These are phyloP conservation scores for Drosophila nigromelanica DNA, from an alignment of 1,140 invertebrate genomes.

Conservation along the genomic window DNA sequence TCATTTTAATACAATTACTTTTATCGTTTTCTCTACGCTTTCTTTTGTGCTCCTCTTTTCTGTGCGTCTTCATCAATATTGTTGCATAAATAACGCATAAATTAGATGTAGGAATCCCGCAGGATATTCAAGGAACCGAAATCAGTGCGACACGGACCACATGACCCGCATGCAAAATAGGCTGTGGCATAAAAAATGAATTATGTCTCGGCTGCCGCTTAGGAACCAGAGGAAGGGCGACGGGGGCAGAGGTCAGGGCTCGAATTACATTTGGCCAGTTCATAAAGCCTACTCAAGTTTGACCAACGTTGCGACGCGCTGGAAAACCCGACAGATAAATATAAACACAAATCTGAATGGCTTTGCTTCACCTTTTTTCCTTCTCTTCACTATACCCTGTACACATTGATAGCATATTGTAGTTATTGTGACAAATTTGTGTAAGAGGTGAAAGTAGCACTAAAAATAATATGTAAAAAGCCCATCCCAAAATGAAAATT, in stretches of 20 bases:
- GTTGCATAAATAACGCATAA: constrained; percentile 77
- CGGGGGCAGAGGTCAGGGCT: constrained; percentile 29
- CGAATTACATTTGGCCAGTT: constrained; percentile 67
- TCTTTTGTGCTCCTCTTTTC: neutral
- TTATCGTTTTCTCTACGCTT: constrained; percentile 42
- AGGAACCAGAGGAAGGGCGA: neutral
- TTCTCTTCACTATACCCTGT: neutral
- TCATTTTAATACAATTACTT: constrained; percentile 77
- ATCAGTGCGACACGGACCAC: constrained; percentile 62
- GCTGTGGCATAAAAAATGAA: constrained; percentile 71
- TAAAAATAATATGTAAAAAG: too few species aligned
- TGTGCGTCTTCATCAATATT: constrained; percentile 55
- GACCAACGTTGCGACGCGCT: constrained; percentile 57
- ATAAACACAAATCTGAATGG: constrained; percentile 43
- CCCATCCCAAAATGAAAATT: too few species aligned
- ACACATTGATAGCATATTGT: neutral
- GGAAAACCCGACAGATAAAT: constrained; percentile 29
- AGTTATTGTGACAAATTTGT: too few species aligned
- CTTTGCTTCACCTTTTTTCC: constrained; percentile 53
- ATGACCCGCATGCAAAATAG: constrained; percentile 67
- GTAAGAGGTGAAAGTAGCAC: too few species aligned
- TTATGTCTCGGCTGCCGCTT: constrained; percentile 42
- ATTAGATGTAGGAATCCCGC: constrained; percentile 52
- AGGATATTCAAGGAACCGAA: constrained; percentile 40
- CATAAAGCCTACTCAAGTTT: constrained; percentile 65